These are phyloP conservation scores for Aplysina aerophoba DNA, from an alignment of 37 sponge, comb jelly and placozoan genomes.

Conservation along the genomic window DNA sequence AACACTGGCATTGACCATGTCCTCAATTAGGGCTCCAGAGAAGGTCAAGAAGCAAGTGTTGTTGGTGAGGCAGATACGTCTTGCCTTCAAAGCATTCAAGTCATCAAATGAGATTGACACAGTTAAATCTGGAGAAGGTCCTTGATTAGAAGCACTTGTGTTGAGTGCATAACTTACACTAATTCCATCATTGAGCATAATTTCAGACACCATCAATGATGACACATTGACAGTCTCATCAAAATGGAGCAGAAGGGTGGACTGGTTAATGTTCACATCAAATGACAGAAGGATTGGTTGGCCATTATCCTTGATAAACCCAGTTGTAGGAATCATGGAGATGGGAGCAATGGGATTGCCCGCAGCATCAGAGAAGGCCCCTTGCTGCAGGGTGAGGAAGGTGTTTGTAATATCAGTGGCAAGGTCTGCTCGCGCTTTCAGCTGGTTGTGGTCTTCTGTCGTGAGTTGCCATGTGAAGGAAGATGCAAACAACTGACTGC, in stretches of 20 bases:
- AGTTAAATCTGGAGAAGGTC: constrained; percentile 42
- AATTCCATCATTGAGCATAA: constrained; percentile 37
- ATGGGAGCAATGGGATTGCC: constrained; percentile 44
- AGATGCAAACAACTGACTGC: constrained; percentile 25
- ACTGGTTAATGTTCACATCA: constrained; percentile 55
- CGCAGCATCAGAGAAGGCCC: constrained; percentile 70
- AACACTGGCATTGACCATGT: constrained; percentile 69
- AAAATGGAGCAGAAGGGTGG: constrained; percentile 60
- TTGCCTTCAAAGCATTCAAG: constrained; percentile 65
- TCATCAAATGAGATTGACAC: constrained; percentile 58
- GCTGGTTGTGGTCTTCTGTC: constrained; percentile 58
- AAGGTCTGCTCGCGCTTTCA: constrained; percentile 68
- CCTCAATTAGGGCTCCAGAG: constrained; percentile 45
- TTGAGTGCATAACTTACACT: constrained; percentile 43
- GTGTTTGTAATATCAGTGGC: constrained; percentile 73
- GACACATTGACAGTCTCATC: constrained; percentile 84
- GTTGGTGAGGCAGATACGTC: constrained; percentile 61
- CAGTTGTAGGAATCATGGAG: constrained; percentile 28
- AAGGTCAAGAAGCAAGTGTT: constrained; percentile 71
- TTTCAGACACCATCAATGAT: constrained; percentile 53
- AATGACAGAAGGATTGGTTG: constrained; percentile 56
- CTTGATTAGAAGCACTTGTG: constrained; percentile 50
- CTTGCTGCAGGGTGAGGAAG: constrained; percentile 53
- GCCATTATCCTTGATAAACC: constrained; percentile 62
- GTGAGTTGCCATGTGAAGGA: constrained; percentile 55